Percentiles rank a stretch among this genome's conserved stretches.
phyloP scores from a whole-genome alignment of 2,113 vertebrate genomes.

The Pongo abelii region DNA sequence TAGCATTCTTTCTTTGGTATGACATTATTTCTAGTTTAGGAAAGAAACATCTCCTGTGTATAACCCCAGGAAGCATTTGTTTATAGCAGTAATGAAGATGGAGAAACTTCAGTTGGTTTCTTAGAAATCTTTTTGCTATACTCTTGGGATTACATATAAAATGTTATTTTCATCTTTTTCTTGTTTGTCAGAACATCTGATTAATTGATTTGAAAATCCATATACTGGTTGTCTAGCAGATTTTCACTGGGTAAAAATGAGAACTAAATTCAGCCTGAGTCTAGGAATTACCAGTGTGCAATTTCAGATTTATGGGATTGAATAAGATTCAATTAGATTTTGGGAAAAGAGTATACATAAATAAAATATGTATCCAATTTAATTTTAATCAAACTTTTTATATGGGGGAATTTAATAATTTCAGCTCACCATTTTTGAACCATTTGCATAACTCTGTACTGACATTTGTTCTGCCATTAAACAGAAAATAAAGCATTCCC shows the following conservation, averaged over 20 bases:
- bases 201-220: conserved; percentile 35
- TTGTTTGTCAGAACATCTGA: conserved; percentile 48
- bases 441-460: conserved; percentile 20
- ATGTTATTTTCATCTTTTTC: not conserved
- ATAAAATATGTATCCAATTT: conserved; percentile 18
- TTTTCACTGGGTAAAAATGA: conserved; percentile 58
- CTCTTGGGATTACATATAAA: conserved; percentile 20
- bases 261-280: not conserved
- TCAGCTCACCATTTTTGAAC: not conserved
- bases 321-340: not conserved
- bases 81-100: not conserved
- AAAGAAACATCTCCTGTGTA: not conserved
- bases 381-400: conserved; percentile 55
- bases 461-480: conserved; percentile 56
- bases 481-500: conserved; percentile 52
- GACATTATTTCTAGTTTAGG: not conserved
- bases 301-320: conserved; percentile 45
- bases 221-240: not conserved
- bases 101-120: not conserved
- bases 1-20: not conserved
- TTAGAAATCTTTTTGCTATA: not conserved
- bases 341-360: not conserved
- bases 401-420: conserved; percentile 48
- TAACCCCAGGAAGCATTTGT: not conserved
- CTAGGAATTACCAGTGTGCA: not conserved